Evolutionary conservation across 2,888 invertebrate genomes (phyloP).

Genomic region (Microplitis manilae): DNA sequence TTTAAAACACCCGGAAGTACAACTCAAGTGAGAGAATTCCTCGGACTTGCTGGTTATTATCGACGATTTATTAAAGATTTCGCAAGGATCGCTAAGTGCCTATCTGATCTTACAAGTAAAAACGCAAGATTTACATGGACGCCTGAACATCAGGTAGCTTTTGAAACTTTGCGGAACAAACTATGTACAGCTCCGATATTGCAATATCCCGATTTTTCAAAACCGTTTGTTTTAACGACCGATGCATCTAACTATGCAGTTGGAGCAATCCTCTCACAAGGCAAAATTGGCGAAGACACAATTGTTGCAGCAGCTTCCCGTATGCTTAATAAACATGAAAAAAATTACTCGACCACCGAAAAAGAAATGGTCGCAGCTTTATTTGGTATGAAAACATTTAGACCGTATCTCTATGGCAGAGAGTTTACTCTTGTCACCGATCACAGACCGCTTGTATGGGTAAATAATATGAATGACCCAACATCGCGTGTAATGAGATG

Average conservation of each 20-base stretch:
- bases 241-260: conserved; percentile 23
- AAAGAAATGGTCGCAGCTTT: neutral
- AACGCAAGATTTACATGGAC: conserved; percentile 34
- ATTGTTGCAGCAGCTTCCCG: conserved; percentile 59
- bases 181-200: conserved; percentile 27
- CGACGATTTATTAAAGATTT: conserved; percentile 28
- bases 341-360: conserved; percentile 49
- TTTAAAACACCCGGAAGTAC: neutral
- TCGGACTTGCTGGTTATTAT: conserved; percentile 29
- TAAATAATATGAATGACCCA: conserved; percentile 49
- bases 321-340: conserved; percentile 56
- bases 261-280: conserved; percentile 60
- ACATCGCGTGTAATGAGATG: conserved; percentile 54
- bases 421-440: no score
- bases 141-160: conserved; percentile 29
- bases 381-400: conserved; percentile 8
- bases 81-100: conserved; percentile 29
- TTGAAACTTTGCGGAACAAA: conserved; percentile 30
- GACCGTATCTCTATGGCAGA: no score
- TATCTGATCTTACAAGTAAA: conserved; percentile 23
- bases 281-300: conserved; percentile 58
- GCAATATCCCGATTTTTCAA: neutral
- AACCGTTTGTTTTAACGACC: neutral
- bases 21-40: conserved; percentile 2
- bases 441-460: no score